Evolutionary conservation across 2,797 vertebrate species (phyloP), one percentile per base, ranked within the genome.

Genomic region (Percopsis omiscomaycus): DNA sequence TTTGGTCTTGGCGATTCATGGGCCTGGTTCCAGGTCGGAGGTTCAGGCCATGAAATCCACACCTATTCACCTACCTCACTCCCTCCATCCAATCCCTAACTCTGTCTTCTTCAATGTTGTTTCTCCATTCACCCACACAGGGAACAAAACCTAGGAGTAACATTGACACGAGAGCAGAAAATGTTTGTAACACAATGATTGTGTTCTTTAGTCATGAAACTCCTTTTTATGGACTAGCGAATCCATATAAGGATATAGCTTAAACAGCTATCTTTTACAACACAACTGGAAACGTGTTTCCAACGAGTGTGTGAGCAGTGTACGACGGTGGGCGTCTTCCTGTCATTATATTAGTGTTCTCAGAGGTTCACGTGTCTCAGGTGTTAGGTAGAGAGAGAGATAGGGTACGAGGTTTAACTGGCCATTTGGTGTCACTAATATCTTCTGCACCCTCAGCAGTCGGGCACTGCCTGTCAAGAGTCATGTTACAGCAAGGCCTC

Each of bases 371-470:
- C 59, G 65, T 50, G 57, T 58, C 56, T 45, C 11, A 5, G 22
- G 22, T 45, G 15, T 16, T 22, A 30, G 29, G 32, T 45, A 64
- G 67, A 27, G 47, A 14, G 44, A 16, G 6, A n/a, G 83, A 86
- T 83, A 83, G 84, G 77, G 77, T 75, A 73, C 73, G 81, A 71
- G 65, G 64, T 80, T 80, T 67, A 71, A 74, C 54, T 60, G 76
- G 73, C 62, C 47, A 54, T 69, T 73, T 54, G 59, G 76, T 77
- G 75, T 88, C 82, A 85, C 78, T 84, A 77, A 91, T 87, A 85
- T 74, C 66, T 60, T 56, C 72, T 85, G 86, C 83, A 74, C 69
- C 37, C 75, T 91, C 87, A 89, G 88, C 88, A 89, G 51, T 69
- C 57, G 29, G 51, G 69, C 70, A 62, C 63, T 66, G 78, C 75